Evolutionary conservation across 2,888 invertebrate species (phyloP).

Genomic region (Suillia variegata): DNA sequence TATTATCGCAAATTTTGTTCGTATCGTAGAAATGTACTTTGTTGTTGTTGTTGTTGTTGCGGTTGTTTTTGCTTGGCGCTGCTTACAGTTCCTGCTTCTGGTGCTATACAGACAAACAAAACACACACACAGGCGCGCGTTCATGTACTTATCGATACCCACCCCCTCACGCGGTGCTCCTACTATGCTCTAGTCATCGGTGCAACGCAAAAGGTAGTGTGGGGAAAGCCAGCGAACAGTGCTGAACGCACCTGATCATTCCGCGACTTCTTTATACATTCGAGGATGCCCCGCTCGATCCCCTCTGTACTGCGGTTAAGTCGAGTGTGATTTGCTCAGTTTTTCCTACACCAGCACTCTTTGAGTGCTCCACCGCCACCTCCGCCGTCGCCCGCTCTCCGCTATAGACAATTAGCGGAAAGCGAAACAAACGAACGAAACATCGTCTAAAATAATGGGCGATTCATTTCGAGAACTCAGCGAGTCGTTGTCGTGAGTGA

Average conservation of each 20-base stretch:
- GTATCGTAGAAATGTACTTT: slow-evolving; percentile 45
- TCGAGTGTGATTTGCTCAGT: too few relatives aligned
- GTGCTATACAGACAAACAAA: slow-evolving; percentile 28
- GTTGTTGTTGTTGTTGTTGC: too few relatives aligned
- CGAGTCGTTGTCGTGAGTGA: too few relatives aligned
- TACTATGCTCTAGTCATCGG: not conserved
- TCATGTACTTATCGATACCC: too few relatives aligned
- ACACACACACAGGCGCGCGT: slow-evolving; percentile 16
- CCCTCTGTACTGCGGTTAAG: not conserved
- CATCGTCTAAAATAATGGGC: slow-evolving; percentile 21
- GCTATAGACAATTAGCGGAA: slow-evolving; percentile 45
- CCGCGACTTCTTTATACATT: too few relatives aligned
- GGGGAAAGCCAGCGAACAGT: slow-evolving; percentile 15
- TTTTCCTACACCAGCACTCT: too few relatives aligned
- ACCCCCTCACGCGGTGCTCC: too few relatives aligned
- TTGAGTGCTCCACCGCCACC: too few relatives aligned
- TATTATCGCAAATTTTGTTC: slow-evolving; percentile 45
- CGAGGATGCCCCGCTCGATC: slow-evolving; percentile 7
- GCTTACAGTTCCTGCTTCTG: slow-evolving; percentile 53
- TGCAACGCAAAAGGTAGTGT: not conserved
- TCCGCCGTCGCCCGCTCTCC: slow-evolving; percentile 10
- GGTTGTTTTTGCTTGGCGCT: slow-evolving; percentile 8
- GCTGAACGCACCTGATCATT: slow-evolving; percentile 43
- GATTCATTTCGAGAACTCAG: slow-evolving; percentile 19
- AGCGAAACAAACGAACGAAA: slow-evolving; percentile 33